These are phyloP conservation scores for Bombus consobrinus DNA, from an alignment of 1,140 invertebrate genomes.

Conservation along the genomic window DNA sequence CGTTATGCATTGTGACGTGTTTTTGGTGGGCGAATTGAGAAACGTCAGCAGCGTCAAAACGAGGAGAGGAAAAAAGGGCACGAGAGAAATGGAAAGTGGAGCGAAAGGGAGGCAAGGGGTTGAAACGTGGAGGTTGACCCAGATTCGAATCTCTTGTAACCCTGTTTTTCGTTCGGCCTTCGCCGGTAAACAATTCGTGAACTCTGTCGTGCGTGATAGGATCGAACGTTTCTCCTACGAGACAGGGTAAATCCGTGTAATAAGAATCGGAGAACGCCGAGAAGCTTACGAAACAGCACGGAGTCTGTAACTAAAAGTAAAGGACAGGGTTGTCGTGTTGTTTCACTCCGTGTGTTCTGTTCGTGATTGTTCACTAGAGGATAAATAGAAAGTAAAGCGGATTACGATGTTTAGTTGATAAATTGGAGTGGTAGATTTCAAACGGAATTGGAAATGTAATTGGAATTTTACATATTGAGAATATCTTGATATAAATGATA, in stretches of 20 bases:
- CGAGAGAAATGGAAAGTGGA: slow-evolving; percentile 9
- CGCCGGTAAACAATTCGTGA: slow-evolving; percentile 35
- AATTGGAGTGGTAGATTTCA: not conserved
- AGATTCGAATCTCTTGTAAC: slow-evolving; percentile 48
- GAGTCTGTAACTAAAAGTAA: not conserved
- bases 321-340: not conserved
- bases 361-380: not conserved
- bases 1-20: slow-evolving; percentile 59
- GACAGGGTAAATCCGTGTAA: slow-evolving; percentile 21
- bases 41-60: slow-evolving; percentile 13
- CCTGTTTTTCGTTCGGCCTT: slow-evolving; percentile 29
- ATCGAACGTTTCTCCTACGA: slow-evolving; percentile 30
- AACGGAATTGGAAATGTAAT: not conserved
- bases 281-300: not conserved
- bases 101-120: slow-evolving; percentile 5
- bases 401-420: not conserved
- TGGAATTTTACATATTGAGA: not conserved
- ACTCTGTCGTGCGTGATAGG: slow-evolving; percentile 29
- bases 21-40: slow-evolving; percentile 38
- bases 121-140: slow-evolving; percentile 49
- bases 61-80: not conserved
- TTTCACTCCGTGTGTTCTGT: too few relatives aligned
- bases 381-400: not conserved
- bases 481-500: too few relatives aligned
- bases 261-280: slow-evolving; percentile 7